A percentile compares a stretch with the other conserved stretches of the same genome.
Evolutionary conservation across 2,797 vertebrate species (phyloP).

Genomic region (Sandelia bainsii): DNA sequence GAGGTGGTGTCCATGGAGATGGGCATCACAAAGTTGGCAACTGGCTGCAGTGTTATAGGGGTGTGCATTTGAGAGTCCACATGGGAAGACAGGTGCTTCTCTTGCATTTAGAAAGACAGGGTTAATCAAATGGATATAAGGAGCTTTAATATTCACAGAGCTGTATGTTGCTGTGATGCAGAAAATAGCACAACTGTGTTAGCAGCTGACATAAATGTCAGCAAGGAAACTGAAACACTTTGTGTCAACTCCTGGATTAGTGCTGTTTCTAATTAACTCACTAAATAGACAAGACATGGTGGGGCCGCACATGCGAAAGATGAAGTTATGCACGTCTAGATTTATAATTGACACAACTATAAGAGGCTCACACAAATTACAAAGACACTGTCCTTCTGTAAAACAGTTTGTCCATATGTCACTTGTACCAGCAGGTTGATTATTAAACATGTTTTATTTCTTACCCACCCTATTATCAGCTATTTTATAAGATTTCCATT

Average conservation of each 20-base stretch:
- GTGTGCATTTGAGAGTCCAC: constrained; percentile 41
- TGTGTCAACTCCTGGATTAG: constrained; percentile 28
- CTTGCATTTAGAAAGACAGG: constrained; percentile 19
- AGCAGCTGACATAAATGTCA: constrained; percentile 24
- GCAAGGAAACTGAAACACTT: constrained; percentile 23
- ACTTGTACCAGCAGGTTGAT: too few relatives aligned
- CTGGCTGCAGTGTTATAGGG: constrained; percentile 45
- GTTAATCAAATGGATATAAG: constrained; percentile 27
- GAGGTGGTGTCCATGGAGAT: constrained; percentile 72
- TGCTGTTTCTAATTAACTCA: constrained; percentile 39
- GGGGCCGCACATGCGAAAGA: constrained; percentile 1
- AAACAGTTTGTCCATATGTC: too few relatives aligned
- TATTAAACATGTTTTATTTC: too few relatives aligned
- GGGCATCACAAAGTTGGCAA: constrained; percentile 60
- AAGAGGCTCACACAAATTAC: not conserved
- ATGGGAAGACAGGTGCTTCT: constrained; percentile 56
- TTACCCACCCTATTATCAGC: too few relatives aligned
- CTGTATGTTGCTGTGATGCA: constrained; percentile 11
- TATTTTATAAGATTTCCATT: too few relatives aligned
- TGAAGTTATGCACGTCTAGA: not conserved
- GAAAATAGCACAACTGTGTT: constrained; percentile 40
- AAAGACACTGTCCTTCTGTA: too few relatives aligned
- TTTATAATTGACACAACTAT: constrained; percentile 4
- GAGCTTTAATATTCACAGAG: constrained; percentile 45
- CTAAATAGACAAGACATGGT: constrained; percentile 12